Percentiles rank a stretch among this genome's conserved stretches.
Evolutionary conservation across 2,113 vertebrate species (phyloP).

Genomic region (Andinoacara biseriatus): DNA sequence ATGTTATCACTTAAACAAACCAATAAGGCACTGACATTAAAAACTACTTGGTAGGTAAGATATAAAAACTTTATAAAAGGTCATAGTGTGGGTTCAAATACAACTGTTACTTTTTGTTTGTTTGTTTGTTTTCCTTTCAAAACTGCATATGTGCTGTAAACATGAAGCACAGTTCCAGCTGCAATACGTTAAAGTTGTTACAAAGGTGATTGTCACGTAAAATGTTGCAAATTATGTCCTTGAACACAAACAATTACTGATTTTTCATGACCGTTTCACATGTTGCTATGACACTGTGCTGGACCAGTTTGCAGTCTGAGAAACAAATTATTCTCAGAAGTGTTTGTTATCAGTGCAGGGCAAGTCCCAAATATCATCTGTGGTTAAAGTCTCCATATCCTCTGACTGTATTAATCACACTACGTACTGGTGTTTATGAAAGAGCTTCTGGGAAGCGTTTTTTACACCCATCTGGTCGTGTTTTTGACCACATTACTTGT

Average conservation of each 20-base stretch:
- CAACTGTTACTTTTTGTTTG: not conserved
- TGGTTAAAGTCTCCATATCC: too few species aligned
- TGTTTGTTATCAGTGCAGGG: too few species aligned
- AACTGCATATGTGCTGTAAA: not conserved
- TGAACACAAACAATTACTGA: not conserved
- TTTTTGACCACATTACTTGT: too few species aligned
- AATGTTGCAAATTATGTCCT: not conserved
- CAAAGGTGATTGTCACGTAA: accelerated
- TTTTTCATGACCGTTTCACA: too few species aligned
- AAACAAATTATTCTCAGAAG: too few species aligned
- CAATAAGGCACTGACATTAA: not conserved
- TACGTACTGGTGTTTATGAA: too few species aligned
- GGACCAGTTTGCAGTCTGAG: too few species aligned
- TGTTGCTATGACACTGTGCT: too few species aligned
- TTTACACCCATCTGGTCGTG: too few species aligned
- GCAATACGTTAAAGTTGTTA: not conserved
- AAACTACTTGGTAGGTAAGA: not conserved
- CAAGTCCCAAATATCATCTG: too few species aligned
- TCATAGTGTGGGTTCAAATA: not conserved
- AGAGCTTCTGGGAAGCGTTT: too few species aligned
- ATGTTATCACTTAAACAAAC: not conserved
- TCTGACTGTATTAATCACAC: too few species aligned
- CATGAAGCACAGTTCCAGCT: not conserved
- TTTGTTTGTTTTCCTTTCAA: not conserved
- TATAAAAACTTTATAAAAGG: not conserved